Evolutionary conservation across 2,888 invertebrate species (phyloP).

Genomic region (Lydus trimaculatus): DNA sequence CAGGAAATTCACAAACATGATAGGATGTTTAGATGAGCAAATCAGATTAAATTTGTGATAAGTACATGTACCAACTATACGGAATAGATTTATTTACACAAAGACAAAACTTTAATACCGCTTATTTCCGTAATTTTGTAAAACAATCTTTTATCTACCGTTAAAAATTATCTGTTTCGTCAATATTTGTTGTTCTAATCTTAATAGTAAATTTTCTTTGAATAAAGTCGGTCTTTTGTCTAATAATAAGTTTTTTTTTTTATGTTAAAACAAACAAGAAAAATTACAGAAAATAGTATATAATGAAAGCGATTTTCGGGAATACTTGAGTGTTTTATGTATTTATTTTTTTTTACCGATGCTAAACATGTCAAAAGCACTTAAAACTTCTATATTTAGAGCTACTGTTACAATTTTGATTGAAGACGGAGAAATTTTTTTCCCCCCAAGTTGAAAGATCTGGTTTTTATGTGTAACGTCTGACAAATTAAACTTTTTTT

Average conservation of each 20-base stretch:
- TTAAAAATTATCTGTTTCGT: neutral
- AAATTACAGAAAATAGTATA: neutral
- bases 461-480: constrained; percentile 17
- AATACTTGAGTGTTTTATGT: neutral
- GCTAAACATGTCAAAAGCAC: neutral
- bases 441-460: neutral
- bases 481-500: constrained; percentile 29
- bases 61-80: no score
- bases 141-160: neutral
- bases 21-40: neutral
- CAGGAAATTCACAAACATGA: neutral
- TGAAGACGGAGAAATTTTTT: neutral
- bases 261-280: neutral
- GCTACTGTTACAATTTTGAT: constrained; percentile 1
- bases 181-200: constrained; percentile 7
- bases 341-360: neutral
- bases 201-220: neutral
- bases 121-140: neutral
- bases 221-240: neutral
- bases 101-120: neutral
- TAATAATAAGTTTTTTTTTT: neutral
- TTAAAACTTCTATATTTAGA: neutral
- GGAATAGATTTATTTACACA: neutral
- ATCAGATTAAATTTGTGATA: no score
- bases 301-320: neutral